phyloP scores from a whole-genome alignment of 2,797 vertebrate species.

The Acrossocheilus fasciatus region DNA sequence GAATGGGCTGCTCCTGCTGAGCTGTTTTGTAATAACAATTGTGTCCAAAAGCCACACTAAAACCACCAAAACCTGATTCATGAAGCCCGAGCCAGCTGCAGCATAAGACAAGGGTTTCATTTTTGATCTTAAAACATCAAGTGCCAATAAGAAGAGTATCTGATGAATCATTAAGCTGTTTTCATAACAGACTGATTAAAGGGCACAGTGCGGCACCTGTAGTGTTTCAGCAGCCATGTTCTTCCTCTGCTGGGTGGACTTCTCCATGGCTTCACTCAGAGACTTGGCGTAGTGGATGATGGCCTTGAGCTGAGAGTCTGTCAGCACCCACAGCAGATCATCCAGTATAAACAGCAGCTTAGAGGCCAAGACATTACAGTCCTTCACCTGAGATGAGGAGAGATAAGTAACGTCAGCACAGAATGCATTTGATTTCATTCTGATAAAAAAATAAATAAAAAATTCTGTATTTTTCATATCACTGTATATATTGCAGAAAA shows the following conservation, averaged over 20 bases:
- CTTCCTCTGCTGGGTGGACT: slow-evolving; percentile 94
- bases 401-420: neutral
- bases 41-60: neutral
- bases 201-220: slow-evolving; percentile 76
- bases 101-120: neutral
- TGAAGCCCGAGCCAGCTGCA: neutral
- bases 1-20: neutral
- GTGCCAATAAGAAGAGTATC: neutral
- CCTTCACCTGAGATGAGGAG: slow-evolving; percentile 85
- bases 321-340: slow-evolving; percentile 97
- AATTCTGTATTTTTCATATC: too few relatives aligned
- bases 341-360: slow-evolving; percentile 96
- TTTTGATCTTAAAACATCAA: neutral
- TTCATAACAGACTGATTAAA: neutral
- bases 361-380: slow-evolving; percentile 95
- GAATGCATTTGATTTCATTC: neutral
- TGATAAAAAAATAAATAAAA: too few relatives aligned
- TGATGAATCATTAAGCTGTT: neutral
- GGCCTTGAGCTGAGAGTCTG: slow-evolving; percentile 96
- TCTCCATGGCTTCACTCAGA: slow-evolving; percentile 96
- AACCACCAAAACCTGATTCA: neutral
- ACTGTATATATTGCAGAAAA: neutral
- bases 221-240: slow-evolving; percentile 88
- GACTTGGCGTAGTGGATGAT: slow-evolving; percentile 98
- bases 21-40: neutral